A percentile compares a stretch with the other conserved stretches of the same genome.
Evolutionary conservation across 2,888 invertebrate genomes (phyloP).

Genomic region (Nemoura dubitans): DNA sequence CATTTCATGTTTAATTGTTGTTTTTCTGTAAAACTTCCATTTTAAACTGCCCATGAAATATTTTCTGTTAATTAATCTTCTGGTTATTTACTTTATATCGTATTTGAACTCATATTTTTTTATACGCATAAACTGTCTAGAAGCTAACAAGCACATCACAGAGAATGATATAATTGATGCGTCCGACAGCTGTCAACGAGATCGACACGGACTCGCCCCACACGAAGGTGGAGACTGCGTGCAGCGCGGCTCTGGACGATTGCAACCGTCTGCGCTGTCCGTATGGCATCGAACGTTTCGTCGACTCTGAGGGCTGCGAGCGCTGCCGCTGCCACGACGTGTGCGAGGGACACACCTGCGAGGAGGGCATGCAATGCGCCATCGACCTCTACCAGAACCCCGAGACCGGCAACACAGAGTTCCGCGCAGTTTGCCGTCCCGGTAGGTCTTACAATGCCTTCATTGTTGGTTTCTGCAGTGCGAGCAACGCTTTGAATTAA

Average conservation of each 20-base stretch:
- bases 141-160: no score
- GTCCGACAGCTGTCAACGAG: conserved; percentile 55
- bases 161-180: no score
- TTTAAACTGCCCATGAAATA: no score
- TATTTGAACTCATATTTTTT: no score
- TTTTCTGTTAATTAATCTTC: no score
- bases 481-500: no score
- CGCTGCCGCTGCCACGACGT: conserved; percentile 81
- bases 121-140: no score
- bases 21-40: no score
- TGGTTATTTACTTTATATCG: no score
- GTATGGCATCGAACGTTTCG: conserved; percentile 73
- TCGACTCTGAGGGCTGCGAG: conserved; percentile 72
- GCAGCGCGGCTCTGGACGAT: conserved; percentile 68
- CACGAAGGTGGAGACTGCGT: conserved; percentile 57
- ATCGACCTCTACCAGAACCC: conserved; percentile 65
- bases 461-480: no score
- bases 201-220: conserved; percentile 57
- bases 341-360: conserved; percentile 70
- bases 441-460: conserved; percentile 68
- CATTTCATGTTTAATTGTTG: no score
- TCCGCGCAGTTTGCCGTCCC: conserved; percentile 71
- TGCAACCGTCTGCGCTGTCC: conserved; percentile 74
- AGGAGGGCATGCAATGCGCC: conserved; percentile 73
- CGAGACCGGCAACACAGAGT: conserved; percentile 59